Conservation (phyloP, 2,113 vertebrate genomes). For the Hiodon alosoides region DNA sequence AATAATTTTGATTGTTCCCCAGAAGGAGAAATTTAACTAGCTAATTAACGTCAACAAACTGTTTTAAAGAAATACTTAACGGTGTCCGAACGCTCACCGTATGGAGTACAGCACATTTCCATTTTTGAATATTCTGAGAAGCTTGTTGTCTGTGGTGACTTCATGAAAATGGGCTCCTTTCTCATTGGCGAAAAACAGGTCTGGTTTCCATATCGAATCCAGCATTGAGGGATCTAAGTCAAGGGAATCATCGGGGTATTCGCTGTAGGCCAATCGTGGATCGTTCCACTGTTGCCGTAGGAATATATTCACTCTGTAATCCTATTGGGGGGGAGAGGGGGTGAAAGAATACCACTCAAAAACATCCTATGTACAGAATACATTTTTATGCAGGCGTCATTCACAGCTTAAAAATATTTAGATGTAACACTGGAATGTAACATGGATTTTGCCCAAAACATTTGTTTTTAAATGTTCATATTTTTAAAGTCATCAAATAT, state of each 20-base stretch:
- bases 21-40: too few species aligned
- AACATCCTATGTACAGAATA: neutral
- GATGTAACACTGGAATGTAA: too few species aligned
- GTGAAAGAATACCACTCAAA: neutral
- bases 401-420: too few species aligned
- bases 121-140: slow-evolving; percentile 15
- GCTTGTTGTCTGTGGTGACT: slow-evolving; percentile 18
- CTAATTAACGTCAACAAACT: neutral
- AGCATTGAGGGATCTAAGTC: slow-evolving; percentile 67
- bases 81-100: neutral
- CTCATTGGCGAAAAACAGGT: slow-evolving; percentile 16
- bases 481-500: too few species aligned
- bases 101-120: slow-evolving; percentile 15
- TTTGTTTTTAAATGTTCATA: too few species aligned
- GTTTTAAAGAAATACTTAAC: neutral
- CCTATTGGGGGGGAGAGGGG: slow-evolving; percentile 41
- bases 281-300: slow-evolving; percentile 79
- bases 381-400: too few species aligned
- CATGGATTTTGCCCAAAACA: too few species aligned
- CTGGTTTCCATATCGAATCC: slow-evolving; percentile 13
- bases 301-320: slow-evolving; percentile 77
- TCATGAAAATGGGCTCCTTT: slow-evolving; percentile 44
- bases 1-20: too few species aligned
- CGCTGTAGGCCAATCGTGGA: slow-evolving; percentile 71
- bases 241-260: slow-evolving; percentile 76